These are phyloP conservation scores for Limnephilus auricula DNA, from an alignment of 2,888 invertebrate genomes.

Conservation along the genomic window DNA sequence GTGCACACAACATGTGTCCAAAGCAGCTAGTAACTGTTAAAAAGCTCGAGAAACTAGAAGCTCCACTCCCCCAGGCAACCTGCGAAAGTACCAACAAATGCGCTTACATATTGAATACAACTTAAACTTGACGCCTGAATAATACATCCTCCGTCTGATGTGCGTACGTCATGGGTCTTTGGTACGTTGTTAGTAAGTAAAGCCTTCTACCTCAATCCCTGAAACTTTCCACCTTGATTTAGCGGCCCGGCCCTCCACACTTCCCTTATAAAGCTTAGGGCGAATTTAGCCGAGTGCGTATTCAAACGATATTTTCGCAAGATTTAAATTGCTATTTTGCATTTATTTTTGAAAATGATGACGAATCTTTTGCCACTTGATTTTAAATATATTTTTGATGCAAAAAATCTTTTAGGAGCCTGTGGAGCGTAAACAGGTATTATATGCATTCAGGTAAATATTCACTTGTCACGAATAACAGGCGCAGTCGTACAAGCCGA, in stretches of 20 bases:
- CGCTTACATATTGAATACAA: conserved; percentile 63
- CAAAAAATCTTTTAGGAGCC: background rate
- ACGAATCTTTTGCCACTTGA: no score
- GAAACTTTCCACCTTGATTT: conserved; percentile 37
- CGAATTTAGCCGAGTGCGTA: conserved; percentile 36
- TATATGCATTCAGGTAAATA: no score
- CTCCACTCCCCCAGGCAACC: background rate
- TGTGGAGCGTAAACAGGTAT: no score
- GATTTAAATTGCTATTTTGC: background rate
- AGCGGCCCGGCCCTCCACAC: background rate
- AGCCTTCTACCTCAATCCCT: background rate
- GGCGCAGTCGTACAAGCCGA: no score
- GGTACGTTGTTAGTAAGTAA: background rate
- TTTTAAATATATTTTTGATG: background rate
- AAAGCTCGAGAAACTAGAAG: conserved; percentile 16
- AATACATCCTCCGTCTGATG: conserved; percentile 58
- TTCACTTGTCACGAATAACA: no score
- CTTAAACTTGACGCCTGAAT: conserved; percentile 65
- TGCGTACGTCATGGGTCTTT: background rate
- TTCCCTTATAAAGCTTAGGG: background rate
- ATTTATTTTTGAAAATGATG: background rate
- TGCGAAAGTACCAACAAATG: conserved; percentile 31
- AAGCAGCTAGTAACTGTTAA: background rate
- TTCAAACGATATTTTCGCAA: conserved; percentile 24
- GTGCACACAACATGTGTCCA: background rate